Conservation (phyloP, 2,888 invertebrate genomes). For the Saturnia pavonia region DNA sequence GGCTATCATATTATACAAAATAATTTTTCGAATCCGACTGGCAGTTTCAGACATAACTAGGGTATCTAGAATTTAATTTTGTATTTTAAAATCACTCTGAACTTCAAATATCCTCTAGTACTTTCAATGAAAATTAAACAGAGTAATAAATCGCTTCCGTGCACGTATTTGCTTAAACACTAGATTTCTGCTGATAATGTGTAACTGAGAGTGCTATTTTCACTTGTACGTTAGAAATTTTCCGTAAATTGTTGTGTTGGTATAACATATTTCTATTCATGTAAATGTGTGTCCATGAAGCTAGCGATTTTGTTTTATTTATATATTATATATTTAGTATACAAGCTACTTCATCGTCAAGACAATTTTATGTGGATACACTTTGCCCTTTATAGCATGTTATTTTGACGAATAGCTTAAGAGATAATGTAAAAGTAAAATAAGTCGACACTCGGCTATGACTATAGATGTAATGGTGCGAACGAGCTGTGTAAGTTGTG, state of each 20-base stretch:
- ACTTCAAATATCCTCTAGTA: background rate
- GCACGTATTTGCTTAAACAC: slow-evolving; percentile 13
- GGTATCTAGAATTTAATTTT: background rate
- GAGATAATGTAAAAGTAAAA: too few species aligned
- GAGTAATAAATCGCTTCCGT: background rate
- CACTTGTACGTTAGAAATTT: slow-evolving; percentile 23
- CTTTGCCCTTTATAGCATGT: too few species aligned
- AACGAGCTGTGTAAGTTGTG: too few species aligned
- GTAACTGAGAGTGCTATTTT: slow-evolving; percentile 23
- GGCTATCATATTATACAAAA: too few species aligned
- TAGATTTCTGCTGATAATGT: slow-evolving; percentile 17
- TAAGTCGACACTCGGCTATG: too few species aligned
- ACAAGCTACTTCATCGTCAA: too few species aligned
- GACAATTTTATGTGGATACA: too few species aligned
- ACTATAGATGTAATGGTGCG: too few species aligned
- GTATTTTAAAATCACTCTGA: background rate
- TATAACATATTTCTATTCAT: slow-evolving; percentile 29
- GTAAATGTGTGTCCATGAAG: slow-evolving; percentile 21
- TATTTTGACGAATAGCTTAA: too few species aligned
- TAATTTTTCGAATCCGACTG: too few species aligned
- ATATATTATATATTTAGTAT: background rate
- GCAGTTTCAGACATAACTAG: too few species aligned
- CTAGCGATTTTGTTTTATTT: slow-evolving; percentile 5
- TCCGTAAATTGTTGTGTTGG: slow-evolving; percentile 22
- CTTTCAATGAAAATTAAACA: background rate